Percentiles rank a stretch among this genome's conserved stretches.
Conservation (phyloP, 37 sponge, comb jelly and placozoan species). For the Corticium candelabrum region DNA sequence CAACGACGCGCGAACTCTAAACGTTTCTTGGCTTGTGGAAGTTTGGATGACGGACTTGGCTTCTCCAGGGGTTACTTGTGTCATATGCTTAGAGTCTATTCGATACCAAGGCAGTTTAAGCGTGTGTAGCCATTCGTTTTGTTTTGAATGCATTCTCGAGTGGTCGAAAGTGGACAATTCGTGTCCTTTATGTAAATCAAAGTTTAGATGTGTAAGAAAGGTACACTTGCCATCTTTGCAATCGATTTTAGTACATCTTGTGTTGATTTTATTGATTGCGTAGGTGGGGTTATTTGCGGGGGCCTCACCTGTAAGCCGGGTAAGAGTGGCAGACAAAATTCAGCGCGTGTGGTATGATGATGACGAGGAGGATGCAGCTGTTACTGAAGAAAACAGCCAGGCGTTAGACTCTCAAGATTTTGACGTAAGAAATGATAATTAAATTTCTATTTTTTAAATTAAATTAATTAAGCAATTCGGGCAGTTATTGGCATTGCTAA, state of each 20-base stretch:
- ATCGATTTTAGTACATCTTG: too few relatives aligned
- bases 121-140: conserved; percentile 56
- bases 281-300: too few relatives aligned
- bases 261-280: too few relatives aligned
- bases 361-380: conserved; percentile 5
- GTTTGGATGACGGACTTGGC: too few relatives aligned
- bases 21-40: too few relatives aligned
- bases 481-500: too few relatives aligned
- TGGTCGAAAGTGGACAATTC: conserved; percentile 68
- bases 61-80: background rate
- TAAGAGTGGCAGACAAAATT: background rate
- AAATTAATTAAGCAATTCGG: too few relatives aligned
- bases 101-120: conserved; percentile 27
- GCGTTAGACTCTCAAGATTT: background rate
- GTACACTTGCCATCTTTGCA: background rate
- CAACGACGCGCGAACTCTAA: too few relatives aligned
- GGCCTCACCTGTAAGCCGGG: background rate
- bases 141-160: conserved; percentile 57
- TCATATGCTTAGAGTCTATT: conserved; percentile 15
- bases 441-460: too few relatives aligned
- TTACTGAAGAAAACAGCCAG: background rate
- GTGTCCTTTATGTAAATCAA: conserved; percentile 21
- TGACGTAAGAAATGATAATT: background rate
- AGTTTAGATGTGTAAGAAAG: conserved; percentile 20
- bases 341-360: background rate